Percentiles rank a stretch among this genome's conserved stretches.
Conservation (phyloP, 1,140 invertebrate genomes). For the Ectropis grisescens region DNA sequence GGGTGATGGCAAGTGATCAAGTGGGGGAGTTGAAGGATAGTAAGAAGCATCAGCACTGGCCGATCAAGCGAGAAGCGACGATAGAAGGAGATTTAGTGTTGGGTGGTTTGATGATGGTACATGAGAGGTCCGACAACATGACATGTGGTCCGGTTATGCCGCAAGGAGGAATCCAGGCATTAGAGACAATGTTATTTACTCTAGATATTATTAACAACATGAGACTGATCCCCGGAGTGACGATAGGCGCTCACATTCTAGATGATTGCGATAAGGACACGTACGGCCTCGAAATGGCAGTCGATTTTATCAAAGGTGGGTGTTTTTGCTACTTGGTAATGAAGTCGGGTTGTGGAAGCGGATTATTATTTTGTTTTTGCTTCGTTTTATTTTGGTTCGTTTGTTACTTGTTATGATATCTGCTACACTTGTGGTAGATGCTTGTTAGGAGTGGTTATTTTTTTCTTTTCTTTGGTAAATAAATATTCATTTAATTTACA, state of each 20-base stretch:
- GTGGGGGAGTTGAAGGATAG: constrained; percentile 43
- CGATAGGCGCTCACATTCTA: constrained; percentile 88
- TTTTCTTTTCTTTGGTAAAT: too few relatives aligned
- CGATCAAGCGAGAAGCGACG: constrained; percentile 85
- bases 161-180: constrained; percentile 91
- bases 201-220: constrained; percentile 72
- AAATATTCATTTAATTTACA: too few relatives aligned
- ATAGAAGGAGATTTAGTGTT: constrained; percentile 88
- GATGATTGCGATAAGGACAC: constrained; percentile 98
- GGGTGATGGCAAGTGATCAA: constrained; percentile 41
- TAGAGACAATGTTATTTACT: constrained; percentile 94
- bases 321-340: not conserved
- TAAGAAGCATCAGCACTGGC: constrained; percentile 76
- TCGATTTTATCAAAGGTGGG: constrained; percentile 97
- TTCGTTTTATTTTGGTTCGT: too few relatives aligned
- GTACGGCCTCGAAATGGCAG: constrained; percentile 94
- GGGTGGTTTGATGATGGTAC: constrained; percentile 95
- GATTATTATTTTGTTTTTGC: too few relatives aligned
- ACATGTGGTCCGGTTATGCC: constrained; percentile 94
- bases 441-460: too few relatives aligned
- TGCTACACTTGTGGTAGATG: too few relatives aligned
- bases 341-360: too few relatives aligned
- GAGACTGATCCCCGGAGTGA: constrained; percentile 77
- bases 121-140: constrained; percentile 86
- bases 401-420: too few relatives aligned